Evolutionary conservation across 2,888 invertebrate genomes (phyloP).

Genomic region (Eristalis tenax): DNA sequence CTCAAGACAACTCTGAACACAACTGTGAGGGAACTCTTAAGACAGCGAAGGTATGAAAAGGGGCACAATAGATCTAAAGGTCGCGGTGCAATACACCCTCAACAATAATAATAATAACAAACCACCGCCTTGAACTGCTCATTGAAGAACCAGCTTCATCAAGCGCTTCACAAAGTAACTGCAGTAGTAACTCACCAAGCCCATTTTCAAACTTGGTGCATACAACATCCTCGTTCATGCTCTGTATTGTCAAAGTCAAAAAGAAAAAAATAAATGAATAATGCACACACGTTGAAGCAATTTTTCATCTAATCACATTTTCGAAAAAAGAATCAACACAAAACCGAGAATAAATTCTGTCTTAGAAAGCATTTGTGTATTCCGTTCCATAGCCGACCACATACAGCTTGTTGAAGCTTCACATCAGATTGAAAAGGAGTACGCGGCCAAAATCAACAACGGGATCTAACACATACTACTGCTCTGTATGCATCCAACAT

Average conservation of each 20-base stretch:
- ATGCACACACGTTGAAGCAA: slow-evolving; percentile 50
- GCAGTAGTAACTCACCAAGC: neutral
- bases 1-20: no score
- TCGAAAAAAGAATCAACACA: slow-evolving; percentile 13
- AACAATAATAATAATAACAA: no score
- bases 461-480: slow-evolving; percentile 36
- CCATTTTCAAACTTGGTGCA: neutral
- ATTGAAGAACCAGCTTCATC: no score
- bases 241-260: neutral
- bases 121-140: no score
- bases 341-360: slow-evolving; percentile 50
- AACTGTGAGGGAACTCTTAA: no score
- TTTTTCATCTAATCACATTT: slow-evolving; percentile 65
- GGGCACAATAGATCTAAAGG: no score
- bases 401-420: slow-evolving; percentile 43
- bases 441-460: slow-evolving; percentile 67
- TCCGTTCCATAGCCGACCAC: slow-evolving; percentile 58
- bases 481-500: slow-evolving; percentile 56
- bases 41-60: no score
- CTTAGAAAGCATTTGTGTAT: slow-evolving; percentile 59
- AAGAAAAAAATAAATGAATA: slow-evolving; percentile 23
- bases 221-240: neutral
- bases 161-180: no score
- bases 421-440: slow-evolving; percentile 63
- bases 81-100: no score